Evolutionary conservation across 2,113 vertebrate genomes (phyloP), one percentile per base, ranked within the genome.

Genomic region (Clinocottus analis): DNA sequence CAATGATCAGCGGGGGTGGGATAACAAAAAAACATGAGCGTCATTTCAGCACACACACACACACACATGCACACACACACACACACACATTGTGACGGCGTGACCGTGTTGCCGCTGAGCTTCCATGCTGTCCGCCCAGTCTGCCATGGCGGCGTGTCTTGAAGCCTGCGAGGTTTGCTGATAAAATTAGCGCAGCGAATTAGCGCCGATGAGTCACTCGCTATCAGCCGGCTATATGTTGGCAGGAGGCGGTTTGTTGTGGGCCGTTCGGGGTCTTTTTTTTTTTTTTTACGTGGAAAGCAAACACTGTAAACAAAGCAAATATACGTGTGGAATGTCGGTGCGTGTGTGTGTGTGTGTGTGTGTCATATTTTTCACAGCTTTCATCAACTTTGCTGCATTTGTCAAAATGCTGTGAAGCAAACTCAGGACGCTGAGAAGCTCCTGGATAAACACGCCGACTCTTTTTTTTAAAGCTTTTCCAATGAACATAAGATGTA

Each of bases 141-240:
- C 82, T 77, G 82, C 60, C 63, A 55, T 33, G 59, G 74, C 59
- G 0, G 84, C 75, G 64, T 88, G 85, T 85, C 79, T 81, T 63
- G 56, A 39, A 82, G 62, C 79, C 53, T 63, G 78, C 84, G 65
- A 84, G 86, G 84, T 87, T 79, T 7, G 56, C 72, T 58, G 86
- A 69, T 90, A 90, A 90, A 91, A 90, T 93, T 90, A 90, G 89
- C 83, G 27, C 79, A 75, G 75, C 64, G 79, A 90, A 85, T 88
- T 90, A 90, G 82, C 82, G 80, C 83, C 75, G 90, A 85, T 89
- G 84, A 90, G 69, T 91, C 89, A 90, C 73, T 89, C 81, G 79
- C 90, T 89, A 86, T 82, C 85, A 70, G 84, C 80, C 70, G 63
- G 63, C 83, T 82, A 21, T 81, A 58, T 75, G 83, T 83, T 87